Conservation (phyloP, 2,888 invertebrate species). For the Dicranocentrus wangi region DNA sequence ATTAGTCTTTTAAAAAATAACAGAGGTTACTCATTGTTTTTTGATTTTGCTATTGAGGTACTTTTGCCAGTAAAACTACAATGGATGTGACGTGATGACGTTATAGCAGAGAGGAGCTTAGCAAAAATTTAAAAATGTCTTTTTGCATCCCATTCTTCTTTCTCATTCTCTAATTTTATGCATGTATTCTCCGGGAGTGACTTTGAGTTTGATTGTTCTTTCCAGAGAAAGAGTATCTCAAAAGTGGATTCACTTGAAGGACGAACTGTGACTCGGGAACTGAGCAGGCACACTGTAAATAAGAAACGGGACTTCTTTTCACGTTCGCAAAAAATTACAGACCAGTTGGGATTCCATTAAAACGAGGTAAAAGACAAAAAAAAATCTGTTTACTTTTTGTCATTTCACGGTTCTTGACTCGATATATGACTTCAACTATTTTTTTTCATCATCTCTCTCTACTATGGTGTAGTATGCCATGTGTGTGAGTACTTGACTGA, state of each 20-base stretch:
- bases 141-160: not conserved
- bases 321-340: not conserved
- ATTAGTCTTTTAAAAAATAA: no score
- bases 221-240: not conserved
- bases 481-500: not conserved
- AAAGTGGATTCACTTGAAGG: not conserved
- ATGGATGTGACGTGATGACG: constrained; percentile 6
- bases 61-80: not conserved
- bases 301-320: constrained; percentile 31
- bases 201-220: constrained; percentile 28
- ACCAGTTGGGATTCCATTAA: not conserved
- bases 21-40: no score
- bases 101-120: not conserved
- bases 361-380: constrained; percentile 1
- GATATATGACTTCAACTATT: not conserved
- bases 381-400: constrained; percentile 20
- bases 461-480: not conserved
- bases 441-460: not conserved
- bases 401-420: constrained; percentile 41
- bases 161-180: not conserved
- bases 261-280: not conserved
- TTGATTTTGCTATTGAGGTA: no score
- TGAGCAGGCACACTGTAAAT: not conserved
- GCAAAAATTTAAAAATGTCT: not conserved
- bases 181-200: constrained; percentile 20